phyloP scores from a whole-genome alignment of 2,888 invertebrate genomes.

The Lycocerus yunnanus region DNA sequence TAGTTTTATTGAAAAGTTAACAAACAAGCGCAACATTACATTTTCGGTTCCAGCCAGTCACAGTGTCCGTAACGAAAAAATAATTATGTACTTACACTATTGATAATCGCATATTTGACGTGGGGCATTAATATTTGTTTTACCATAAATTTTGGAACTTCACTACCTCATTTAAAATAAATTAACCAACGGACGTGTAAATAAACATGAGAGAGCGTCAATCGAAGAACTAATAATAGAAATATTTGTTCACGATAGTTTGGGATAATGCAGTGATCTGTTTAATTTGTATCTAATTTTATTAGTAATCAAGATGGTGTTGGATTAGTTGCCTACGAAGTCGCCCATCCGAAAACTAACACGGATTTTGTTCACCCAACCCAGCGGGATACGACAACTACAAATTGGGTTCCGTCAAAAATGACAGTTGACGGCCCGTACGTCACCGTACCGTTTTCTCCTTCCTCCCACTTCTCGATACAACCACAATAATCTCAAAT shows the following conservation, averaged over 20 bases:
- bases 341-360: not conserved
- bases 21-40: not conserved
- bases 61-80: not conserved
- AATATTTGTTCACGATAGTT: not conserved
- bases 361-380: not conserved
- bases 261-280: not conserved
- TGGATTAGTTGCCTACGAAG: not conserved
- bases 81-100: slow-evolving; percentile 2
- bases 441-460: not conserved
- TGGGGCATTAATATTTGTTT: not conserved
- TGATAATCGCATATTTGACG: slow-evolving; percentile 3
- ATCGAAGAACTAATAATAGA: not conserved
- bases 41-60: not conserved
- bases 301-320: not conserved
- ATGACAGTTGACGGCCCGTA: not conserved
- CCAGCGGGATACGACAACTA: too few relatives aligned
- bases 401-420: not conserved
- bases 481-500: too few relatives aligned
- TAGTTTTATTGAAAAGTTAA: not conserved
- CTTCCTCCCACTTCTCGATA: too few relatives aligned
- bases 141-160: not conserved
- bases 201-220: not conserved
- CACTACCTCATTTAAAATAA: not conserved
- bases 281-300: not conserved
- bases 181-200: not conserved